Conservation (phyloP, 2,888 invertebrate genomes). For the Yponomeuta malinellus region DNA sequence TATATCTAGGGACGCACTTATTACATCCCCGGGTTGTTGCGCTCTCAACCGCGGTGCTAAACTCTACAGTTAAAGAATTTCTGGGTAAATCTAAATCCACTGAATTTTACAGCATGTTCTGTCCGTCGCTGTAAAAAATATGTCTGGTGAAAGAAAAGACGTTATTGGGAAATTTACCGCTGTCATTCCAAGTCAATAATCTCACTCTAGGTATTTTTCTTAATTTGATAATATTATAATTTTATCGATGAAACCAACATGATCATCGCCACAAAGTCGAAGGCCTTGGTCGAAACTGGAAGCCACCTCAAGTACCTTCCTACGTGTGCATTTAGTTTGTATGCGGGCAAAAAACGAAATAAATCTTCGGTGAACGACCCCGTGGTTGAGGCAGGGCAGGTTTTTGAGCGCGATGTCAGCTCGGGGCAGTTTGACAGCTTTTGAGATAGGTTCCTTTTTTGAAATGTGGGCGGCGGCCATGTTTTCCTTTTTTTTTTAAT, state of each 20-base stretch:
- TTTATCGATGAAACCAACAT: neutral
- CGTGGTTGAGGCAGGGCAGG: conserved; percentile 62
- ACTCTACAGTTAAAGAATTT: neutral
- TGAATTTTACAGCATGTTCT: too few species aligned
- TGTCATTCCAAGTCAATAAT: too few species aligned
- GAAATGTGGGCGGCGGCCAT: conserved; percentile 52
- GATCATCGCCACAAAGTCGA: neutral
- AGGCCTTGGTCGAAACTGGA: neutral
- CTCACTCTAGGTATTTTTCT: too few species aligned
- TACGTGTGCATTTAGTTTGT: conserved; percentile 58
- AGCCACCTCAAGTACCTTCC: conserved; percentile 17
- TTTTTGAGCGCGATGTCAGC: conserved; percentile 37
- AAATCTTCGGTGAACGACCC: conserved; percentile 63
- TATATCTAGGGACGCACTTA: conserved; percentile 43
- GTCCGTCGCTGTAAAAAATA: too few species aligned
- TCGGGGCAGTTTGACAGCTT: conserved; percentile 69
- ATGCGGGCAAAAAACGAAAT: conserved; percentile 71
- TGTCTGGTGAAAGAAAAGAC: too few species aligned
- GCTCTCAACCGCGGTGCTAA: neutral
- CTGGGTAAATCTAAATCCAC: too few species aligned
- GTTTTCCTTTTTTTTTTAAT: conserved; percentile 32
- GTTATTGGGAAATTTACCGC: too few species aligned
- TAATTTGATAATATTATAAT: too few species aligned
- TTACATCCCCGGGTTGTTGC: conserved; percentile 27
- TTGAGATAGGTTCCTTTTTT: conserved; percentile 69